Conservation (phyloP, 2,888 invertebrate genomes). For the Mimachlamys varia region DNA sequence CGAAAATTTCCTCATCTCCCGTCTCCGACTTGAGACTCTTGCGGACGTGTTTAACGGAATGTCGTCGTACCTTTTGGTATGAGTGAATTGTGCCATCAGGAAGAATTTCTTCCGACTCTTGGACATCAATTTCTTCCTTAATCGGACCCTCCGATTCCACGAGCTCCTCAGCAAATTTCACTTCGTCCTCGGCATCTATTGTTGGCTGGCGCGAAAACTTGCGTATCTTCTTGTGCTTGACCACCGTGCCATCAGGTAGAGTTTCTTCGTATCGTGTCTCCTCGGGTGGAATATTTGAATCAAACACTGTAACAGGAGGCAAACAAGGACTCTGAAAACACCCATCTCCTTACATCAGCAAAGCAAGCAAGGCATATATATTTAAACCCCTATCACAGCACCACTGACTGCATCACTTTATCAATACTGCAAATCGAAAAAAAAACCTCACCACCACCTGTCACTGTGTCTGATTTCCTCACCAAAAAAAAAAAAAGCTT, state of each 20-base stretch:
- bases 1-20: constrained; percentile 67
- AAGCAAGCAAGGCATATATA: constrained; percentile 21
- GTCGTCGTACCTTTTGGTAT: constrained; percentile 62
- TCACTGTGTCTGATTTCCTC: not conserved
- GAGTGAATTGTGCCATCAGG: constrained; percentile 75
- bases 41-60: constrained; percentile 66
- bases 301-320: constrained; percentile 71
- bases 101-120: constrained; percentile 71
- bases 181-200: constrained; percentile 66
- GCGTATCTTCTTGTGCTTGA: constrained; percentile 64
- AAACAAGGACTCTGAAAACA: constrained; percentile 48
- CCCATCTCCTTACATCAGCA: not conserved
- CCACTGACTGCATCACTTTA: constrained; percentile 28
- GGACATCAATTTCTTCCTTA: constrained; percentile 62
- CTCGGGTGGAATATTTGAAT: constrained; percentile 60
- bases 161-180: constrained; percentile 59
- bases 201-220: constrained; percentile 61
- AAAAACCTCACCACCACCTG: not conserved
- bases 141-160: constrained; percentile 65
- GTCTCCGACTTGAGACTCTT: constrained; percentile 62
- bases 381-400: not conserved
- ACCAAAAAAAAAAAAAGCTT: not conserved
- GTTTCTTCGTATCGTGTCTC: constrained; percentile 66
- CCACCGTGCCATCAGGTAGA: constrained; percentile 73
- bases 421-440: not conserved